A percentile compares a stretch with the other conserved stretches of the same genome.
These are phyloP conservation scores for Hydrozoanthus gracilis DNA, from an alignment of 92 coral and sea anemone species.

Conservation along the genomic window DNA sequence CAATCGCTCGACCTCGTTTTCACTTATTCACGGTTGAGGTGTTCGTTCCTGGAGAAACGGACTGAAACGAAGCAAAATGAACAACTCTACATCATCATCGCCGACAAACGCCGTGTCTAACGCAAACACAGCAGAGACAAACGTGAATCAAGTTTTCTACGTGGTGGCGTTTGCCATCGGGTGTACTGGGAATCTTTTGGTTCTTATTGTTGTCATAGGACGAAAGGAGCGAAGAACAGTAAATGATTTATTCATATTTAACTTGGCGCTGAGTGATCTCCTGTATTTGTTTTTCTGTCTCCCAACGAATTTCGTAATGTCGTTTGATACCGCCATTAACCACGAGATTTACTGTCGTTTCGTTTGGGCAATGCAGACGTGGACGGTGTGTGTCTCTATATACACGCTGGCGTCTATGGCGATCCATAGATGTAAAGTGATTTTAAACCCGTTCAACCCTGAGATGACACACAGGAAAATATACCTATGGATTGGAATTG, in stretches of 20 bases:
- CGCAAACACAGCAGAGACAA: constrained; percentile 47
- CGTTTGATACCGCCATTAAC: constrained; percentile 72
- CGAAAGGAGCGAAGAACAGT: constrained; percentile 88
- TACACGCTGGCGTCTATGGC: constrained; percentile 98
- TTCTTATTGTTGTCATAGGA: constrained; percentile 83
- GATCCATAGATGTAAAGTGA: constrained; percentile 83
- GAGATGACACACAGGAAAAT: constrained; percentile 79
- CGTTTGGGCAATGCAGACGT: constrained; percentile 94
- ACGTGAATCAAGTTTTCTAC: constrained; percentile 82
- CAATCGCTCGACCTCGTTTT: neutral
- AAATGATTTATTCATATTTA: constrained; percentile 89
- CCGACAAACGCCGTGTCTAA: neutral
- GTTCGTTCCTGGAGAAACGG: neutral
- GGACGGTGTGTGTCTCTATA: constrained; percentile 83
- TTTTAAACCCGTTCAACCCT: constrained; percentile 86
- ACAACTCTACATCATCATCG: constrained; percentile 16
- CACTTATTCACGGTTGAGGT: neutral
- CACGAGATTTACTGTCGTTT: constrained; percentile 88
- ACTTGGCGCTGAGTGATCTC: constrained; percentile 89
- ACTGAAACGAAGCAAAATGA: neutral
- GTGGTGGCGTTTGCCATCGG: constrained; percentile 82
- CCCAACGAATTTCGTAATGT: constrained; percentile 77
- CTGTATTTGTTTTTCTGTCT: constrained; percentile 86
- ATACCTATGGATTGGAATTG: constrained; percentile 71
- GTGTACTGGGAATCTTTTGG: constrained; percentile 83